Evolutionary conservation across 2,797 vertebrate genomes (phyloP).

Genomic region (Sebastolobus altivelis): DNA sequence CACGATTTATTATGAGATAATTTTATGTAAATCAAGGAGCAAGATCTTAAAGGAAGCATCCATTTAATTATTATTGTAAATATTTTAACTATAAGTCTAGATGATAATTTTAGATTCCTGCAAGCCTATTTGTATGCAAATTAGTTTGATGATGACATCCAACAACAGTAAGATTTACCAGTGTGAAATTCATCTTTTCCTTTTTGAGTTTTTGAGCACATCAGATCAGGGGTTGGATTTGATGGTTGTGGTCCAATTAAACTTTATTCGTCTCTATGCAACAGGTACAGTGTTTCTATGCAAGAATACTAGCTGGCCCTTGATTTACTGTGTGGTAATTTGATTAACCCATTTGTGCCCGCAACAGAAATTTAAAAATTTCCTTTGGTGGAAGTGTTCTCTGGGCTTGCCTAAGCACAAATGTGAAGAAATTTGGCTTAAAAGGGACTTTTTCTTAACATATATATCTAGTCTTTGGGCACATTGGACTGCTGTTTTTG

Average conservation of each 20-base stretch:
- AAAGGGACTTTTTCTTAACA: no score
- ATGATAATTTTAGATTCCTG: background rate
- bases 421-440: no score
- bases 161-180: background rate
- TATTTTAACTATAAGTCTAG: background rate
- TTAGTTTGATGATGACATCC: background rate
- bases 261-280: background rate
- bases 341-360: background rate
- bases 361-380: no score
- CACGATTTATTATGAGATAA: background rate
- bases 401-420: no score
- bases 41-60: background rate
- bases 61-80: background rate
- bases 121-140: constrained; percentile 1
- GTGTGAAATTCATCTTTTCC: background rate
- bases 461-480: no score
- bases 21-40: background rate
- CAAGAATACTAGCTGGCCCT: background rate
- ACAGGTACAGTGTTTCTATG: background rate
- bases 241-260: background rate
- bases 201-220: background rate
- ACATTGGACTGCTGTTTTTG: no score
- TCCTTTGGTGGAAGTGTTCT: no score
- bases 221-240: background rate
- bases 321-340: background rate